Percentiles rank a stretch among this genome's conserved stretches.
These are phyloP conservation scores for Leptosomus discolor DNA, from an alignment of 2,113 vertebrate species.

Conservation along the genomic window DNA sequence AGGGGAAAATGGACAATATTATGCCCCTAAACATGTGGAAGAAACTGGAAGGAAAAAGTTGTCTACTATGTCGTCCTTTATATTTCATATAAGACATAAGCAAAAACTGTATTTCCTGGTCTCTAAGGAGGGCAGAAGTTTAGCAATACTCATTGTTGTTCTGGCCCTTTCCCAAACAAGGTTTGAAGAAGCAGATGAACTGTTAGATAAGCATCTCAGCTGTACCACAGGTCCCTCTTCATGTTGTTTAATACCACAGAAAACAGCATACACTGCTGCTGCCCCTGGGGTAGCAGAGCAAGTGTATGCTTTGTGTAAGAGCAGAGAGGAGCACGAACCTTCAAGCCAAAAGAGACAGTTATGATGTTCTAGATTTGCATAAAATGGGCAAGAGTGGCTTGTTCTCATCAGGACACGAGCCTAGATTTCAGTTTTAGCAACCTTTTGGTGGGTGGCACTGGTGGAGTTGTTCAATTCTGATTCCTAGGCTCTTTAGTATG, in stretches of 20 bases:
- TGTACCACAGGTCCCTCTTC: background rate
- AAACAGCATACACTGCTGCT: background rate
- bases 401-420: background rate
- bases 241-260: background rate
- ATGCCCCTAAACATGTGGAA: background rate
- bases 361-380: background rate
- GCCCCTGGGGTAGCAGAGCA: background rate
- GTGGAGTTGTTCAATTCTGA: background rate
- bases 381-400: background rate
- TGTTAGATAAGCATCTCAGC: background rate
- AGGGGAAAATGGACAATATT: background rate
- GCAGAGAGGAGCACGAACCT: background rate
- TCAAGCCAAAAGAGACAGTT: background rate
- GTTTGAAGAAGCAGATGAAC: background rate
- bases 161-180: background rate
- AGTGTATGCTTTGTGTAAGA: background rate
- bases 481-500: background rate
- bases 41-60: background rate
- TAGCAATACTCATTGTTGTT: background rate
- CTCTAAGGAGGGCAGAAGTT: background rate
- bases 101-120: background rate
- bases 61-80: background rate
- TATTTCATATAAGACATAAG: background rate
- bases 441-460: fast-evolving
- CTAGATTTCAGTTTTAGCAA: background rate